Base-by-base conservation (phyloP, 2,888 invertebrate species). In the Drosophila birchii region DNA sequence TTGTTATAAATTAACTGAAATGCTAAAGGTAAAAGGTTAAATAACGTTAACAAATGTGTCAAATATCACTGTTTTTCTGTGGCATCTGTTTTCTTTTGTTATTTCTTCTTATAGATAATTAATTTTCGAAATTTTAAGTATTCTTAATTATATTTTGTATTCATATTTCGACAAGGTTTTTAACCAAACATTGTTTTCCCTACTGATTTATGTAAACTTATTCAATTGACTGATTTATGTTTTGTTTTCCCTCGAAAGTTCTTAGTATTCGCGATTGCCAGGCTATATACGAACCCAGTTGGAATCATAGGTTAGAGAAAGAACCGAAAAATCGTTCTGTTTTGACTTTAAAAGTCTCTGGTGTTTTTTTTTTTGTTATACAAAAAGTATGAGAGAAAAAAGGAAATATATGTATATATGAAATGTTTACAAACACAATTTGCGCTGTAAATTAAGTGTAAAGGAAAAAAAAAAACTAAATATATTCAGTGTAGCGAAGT, bases 381-480 rank as follows among this genome's bases (percentile, higher is more conserved):
- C 16, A 43, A 12, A 20, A 45, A n/a, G n/a, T n/a, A n/a, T n/a
- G n/a, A 34, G n/a, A 4, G 12, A 12, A 43, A 12, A 44, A 3
- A 44, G 1, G 16, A 3, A 7, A n/a, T 8, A 51, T 16, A 39
- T 18, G 12, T 26, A 16, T 38, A 41, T 2, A 20, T 18, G 7
- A 34, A 18, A 29, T 59, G 36, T 59, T 53, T 59, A 53, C 38
- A 59, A n/a, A 29, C 29, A 8, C 18, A n/a, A 9, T 14, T 12
- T 14, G 20, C 20, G 39, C 20, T 54, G 59, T 41, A 39, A 54
- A 54, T 59, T 29, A 9, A n/a, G n/a, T 16, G 5, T 23, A 53
- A 16, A n/a, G n/a, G n/a, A n/a, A 60, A 29, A 55, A 55, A 39
- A 55, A 56, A 39, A 41, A 32, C 3, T 16, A 34, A 53, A 5